Conservation (phyloP, 2,113 vertebrate species). For the Columbina picui region DNA sequence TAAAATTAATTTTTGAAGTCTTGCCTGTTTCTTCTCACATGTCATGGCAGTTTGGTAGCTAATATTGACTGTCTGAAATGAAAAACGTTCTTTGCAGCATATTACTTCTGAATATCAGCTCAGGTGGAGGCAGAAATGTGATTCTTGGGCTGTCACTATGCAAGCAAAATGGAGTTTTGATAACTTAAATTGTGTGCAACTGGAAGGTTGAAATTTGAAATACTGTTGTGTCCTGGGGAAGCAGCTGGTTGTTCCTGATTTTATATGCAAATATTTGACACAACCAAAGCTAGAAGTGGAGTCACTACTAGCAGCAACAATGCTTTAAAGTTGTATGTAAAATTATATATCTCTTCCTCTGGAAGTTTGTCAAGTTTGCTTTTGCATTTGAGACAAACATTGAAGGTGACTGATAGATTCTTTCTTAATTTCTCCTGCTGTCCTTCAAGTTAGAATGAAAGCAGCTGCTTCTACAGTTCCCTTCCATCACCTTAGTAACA, state of each 20-base stretch:
- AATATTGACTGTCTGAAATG: neutral
- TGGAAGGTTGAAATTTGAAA: neutral
- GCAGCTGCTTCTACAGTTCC: neutral
- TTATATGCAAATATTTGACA: neutral
- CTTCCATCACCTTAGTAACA: conserved; percentile 1
- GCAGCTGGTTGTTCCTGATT: neutral
- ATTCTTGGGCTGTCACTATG: neutral
- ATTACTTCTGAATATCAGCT: neutral
- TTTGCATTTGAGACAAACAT: neutral
- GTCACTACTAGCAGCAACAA: neutral
- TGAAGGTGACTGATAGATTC: neutral
- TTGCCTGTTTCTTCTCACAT: neutral
- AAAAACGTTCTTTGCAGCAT: neutral
- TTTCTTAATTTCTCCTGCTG: neutral
- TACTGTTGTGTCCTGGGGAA: neutral
- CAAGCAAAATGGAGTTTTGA: neutral
- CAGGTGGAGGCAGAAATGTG: neutral
- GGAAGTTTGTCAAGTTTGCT: neutral
- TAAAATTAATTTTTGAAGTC: neutral
- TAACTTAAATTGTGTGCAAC: neutral
- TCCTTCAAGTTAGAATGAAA: neutral
- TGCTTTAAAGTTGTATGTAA: neutral
- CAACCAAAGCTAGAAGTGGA: neutral
- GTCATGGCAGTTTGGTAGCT: neutral
- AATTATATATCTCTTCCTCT: neutral